Evolutionary conservation across 2,797 vertebrate species (phyloP), one percentile per base, ranked within the genome.

Genomic region (Karalla daura): DNA sequence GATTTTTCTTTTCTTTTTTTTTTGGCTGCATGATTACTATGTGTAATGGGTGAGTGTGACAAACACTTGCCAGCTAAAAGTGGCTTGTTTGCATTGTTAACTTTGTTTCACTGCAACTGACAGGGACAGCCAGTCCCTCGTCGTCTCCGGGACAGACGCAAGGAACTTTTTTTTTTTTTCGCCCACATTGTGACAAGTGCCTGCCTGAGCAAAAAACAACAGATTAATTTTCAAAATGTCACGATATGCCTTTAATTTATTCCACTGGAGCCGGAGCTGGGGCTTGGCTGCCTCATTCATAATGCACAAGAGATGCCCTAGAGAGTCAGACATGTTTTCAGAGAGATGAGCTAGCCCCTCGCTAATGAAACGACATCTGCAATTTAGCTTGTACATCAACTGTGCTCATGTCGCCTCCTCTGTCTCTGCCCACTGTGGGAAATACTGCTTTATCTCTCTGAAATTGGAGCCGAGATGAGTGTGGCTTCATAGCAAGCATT

Each of bases 351-450:
- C 83, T 58, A 30, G 78, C 65, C 55, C 66, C 50, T n/a, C 76
- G 46, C 78, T 83, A 87, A 91, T 89, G 85, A 89, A 88, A 87
- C 37, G 76, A 86, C 87, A 87, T 86, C 82, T 87, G 82, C 84
- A 87, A 89, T 87, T 88, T 88, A 82, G 82, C 79, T 67, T 37
- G 78, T 54, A 69, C 6, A 60, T 80, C 84, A 77, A 47, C 76
- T 70, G 27, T 70, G 78, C 62, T 78, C 71, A 37, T 41, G 61
- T 76, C 44, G 28, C 53, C 59, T 72, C 74, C 59, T 60, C 62
- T 15, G 52, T 76, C 63, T 75, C 69, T 59, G 77, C 68, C 67
- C 52, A 44, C 67, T 71, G 32, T 56, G 47, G 64, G 41, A 76
- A 81, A 70, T 70, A 2, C 49, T 74, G 64, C 77, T 71, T 70